A percentile compares a stretch with the other conserved stretches of the same genome.
phyloP scores from a whole-genome alignment of 2,888 invertebrate genomes.

The Tipula vernalis region DNA sequence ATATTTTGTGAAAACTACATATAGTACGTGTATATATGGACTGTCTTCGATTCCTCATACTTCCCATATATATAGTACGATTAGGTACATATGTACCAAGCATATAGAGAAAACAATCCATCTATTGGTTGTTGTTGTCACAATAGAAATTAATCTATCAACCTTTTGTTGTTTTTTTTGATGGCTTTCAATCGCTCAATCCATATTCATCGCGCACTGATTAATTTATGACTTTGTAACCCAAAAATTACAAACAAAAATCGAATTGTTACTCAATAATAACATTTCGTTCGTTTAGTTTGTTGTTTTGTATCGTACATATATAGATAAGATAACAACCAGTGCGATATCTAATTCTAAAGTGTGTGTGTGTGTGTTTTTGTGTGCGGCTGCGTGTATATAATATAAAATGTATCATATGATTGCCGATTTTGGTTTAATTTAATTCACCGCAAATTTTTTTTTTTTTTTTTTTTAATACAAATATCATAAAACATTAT shows the following conservation, averaged over 20 bases:
- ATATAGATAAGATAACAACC: background rate
- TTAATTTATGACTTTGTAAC: background rate
- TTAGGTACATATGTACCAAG: background rate
- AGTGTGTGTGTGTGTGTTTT: too few species aligned
- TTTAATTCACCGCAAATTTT: background rate
- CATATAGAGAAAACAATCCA: background rate
- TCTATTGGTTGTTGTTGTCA: background rate
- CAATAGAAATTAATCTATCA: background rate
- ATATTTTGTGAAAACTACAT: background rate
- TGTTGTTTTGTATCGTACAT: background rate
- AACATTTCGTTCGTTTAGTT: background rate
- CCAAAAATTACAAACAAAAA: background rate
- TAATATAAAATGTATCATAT: background rate
- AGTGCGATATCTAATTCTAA: background rate
- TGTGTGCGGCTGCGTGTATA: background rate
- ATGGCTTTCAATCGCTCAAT: background rate
- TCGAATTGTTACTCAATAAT: background rate
- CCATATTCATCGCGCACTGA: background rate
- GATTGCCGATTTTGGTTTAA: background rate
- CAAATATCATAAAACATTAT: background rate
- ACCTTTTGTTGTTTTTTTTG: background rate
- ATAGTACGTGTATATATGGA: background rate
- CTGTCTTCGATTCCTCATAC: background rate
- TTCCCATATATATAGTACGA: background rate
- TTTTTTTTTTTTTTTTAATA: background rate